These are phyloP conservation scores for Norana najaformis DNA, from an alignment of 2,888 invertebrate species.

Conservation along the genomic window DNA sequence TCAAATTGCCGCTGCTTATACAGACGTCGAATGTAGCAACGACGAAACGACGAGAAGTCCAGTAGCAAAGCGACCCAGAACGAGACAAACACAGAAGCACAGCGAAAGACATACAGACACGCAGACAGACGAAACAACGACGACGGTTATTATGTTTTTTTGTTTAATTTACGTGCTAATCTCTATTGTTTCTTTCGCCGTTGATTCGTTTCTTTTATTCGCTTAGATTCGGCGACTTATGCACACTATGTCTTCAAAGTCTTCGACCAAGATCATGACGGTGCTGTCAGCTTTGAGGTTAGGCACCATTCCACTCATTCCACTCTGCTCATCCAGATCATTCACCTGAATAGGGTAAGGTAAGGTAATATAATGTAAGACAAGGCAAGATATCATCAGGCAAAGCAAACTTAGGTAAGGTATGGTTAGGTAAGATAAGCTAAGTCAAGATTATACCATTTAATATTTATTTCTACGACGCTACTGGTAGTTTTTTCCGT, in stretches of 20 bases:
- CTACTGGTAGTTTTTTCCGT: no score
- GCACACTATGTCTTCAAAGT: slow-evolving; percentile 91
- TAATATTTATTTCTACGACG: no score
- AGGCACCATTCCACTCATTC: background rate
- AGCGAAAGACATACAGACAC: no score
- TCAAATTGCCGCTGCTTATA: background rate
- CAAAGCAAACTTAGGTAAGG: background rate
- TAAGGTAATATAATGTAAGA: background rate
- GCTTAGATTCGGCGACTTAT: slow-evolving; percentile 81
- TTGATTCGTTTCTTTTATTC: background rate
- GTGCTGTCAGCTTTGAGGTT: slow-evolving; percentile 89
- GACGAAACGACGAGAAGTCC: slow-evolving; percentile 18
- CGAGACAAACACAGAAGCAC: no score
- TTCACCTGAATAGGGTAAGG: background rate
- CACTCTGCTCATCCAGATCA: background rate
- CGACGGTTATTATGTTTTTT: background rate
- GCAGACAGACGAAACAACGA: no score
- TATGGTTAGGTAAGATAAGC: background rate
- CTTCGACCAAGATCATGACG: slow-evolving; percentile 88
- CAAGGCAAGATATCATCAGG: background rate
- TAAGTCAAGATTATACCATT: background rate
- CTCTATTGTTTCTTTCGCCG: background rate
- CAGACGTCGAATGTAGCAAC: background rate
- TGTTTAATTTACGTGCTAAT: background rate
- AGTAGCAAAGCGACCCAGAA: background rate